A percentile compares a stretch with the other conserved stretches of the same genome.
phyloP scores from a whole-genome alignment of 2,797 vertebrate species.

The Gymnothorax javanicus region DNA sequence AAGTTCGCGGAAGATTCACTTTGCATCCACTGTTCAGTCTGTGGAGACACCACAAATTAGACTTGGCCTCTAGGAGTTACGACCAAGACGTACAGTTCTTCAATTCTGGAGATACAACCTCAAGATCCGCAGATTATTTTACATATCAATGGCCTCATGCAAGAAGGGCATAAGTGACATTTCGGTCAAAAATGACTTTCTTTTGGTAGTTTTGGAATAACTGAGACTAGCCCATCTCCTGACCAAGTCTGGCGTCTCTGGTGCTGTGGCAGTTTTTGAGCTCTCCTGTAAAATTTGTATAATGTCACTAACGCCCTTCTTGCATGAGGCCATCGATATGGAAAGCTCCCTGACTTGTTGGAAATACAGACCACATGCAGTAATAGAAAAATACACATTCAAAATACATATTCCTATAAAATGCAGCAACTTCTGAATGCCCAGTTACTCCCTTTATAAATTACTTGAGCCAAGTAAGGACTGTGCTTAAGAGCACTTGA shows the following conservation, averaged over 20 bases:
- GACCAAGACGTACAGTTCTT: background rate
- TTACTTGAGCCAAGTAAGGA: background rate
- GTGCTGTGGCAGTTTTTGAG: too few species aligned
- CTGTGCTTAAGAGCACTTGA: background rate
- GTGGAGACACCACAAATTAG: background rate
- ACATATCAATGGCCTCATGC: too few species aligned
- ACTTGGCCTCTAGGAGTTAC: background rate
- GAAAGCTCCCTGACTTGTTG: background rate
- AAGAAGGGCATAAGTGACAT: too few species aligned
- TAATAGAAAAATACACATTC: conserved; percentile 16
- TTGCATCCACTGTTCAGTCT: background rate
- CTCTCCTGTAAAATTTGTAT: too few species aligned
- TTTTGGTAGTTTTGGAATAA: too few species aligned
- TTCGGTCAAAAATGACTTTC: too few species aligned
- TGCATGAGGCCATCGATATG: too few species aligned
- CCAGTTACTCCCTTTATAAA: background rate
- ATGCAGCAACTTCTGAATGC: background rate
- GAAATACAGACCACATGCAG: background rate
- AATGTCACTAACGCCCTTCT: too few species aligned
- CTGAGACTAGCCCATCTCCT: too few species aligned
- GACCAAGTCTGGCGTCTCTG: too few species aligned
- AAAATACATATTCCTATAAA: background rate
- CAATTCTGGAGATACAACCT: background rate
- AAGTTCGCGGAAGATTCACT: conserved; percentile 4
- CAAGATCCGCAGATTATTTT: background rate